phyloP scores from a whole-genome alignment of 2,113 vertebrate species.

The Ramphastos sulfuratus region DNA sequence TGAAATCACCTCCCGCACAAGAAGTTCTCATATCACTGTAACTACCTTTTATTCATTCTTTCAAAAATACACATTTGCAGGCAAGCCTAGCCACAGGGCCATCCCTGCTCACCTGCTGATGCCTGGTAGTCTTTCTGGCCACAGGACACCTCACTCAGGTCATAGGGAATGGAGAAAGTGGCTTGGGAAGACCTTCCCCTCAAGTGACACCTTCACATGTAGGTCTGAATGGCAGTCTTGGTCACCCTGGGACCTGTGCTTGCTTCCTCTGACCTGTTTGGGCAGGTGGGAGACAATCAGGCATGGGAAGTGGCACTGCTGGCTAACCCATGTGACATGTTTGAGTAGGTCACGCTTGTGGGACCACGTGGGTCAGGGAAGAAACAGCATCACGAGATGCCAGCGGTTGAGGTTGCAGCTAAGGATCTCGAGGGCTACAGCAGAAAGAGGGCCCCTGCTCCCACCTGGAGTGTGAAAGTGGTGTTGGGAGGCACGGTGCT shows the following conservation, averaged over 20 bases:
- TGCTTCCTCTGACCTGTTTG: neutral
- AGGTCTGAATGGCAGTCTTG: neutral
- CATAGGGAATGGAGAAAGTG: no score
- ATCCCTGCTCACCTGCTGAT: neutral
- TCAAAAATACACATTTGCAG: neutral
- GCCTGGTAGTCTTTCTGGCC: neutral
- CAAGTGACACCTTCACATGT: fast-evolving
- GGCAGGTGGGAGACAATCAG: neutral
- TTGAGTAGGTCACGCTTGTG: neutral
- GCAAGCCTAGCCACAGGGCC: neutral
- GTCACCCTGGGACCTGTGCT: neutral
- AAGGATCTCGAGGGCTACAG: no score
- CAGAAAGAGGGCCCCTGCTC: fast-evolving
- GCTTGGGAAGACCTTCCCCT: neutral
- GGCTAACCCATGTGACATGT: fast-evolving
- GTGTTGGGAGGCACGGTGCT: neutral
- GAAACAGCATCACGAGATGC: fast-evolving
- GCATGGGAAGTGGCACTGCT: fast-evolving
- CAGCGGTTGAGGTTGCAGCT: fast-evolving
- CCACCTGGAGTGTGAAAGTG: fast-evolving
- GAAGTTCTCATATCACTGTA: neutral
- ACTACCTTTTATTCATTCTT: neutral
- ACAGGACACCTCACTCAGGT: neutral
- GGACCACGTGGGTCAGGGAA: fast-evolving
- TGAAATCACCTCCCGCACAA: neutral